Base-by-base conservation (phyloP, 1,140 invertebrate species). In the Manduca sexta region DNA sequence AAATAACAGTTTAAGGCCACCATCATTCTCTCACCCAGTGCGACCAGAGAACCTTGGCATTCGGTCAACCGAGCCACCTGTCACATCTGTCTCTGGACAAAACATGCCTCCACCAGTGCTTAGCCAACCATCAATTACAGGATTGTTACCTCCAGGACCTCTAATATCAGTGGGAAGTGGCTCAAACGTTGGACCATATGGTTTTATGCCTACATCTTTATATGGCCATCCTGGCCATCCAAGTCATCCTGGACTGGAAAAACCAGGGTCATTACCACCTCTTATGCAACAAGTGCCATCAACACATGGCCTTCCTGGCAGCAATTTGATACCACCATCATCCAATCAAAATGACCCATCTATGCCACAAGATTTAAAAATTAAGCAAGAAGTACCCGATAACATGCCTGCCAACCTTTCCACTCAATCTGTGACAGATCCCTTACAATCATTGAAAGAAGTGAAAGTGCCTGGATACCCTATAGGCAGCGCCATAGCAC, bases 401-500 rank as follows among this genome's bases (percentile, higher is more conserved):
- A 78, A 70, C 59, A 66, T 84, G 59, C 77, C 81, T 50, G 83
- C 86, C 35, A 85, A 86, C 47, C 57, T 81, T 45, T 82, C 81
- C 30, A 87, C 89, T 45, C 88, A 88, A 37, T 85, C 87, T 31
- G 80, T 88, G 11, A 74, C 89, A 6, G 92, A 94, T 87, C 93
- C 93, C 3, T 63, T 94, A 31, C 93, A 94, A 63, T 93, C 92
- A 58, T 74, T 94, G 2, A 93, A 93, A 66, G 93, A 94, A 71
- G 92, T 94, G 0, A 94, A 94, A 87, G 92, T 94, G 2, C 93
- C 93, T 30, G 93, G 93, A 10, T 94, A 92, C 66, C 87, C 87
- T 29, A 79, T 84, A 53, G 82, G 82, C 48, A 85, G 79, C 76
- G 69, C 82, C 29, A 83, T 85, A 64, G 77, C 82, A 49, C 81